Evolutionary conservation across 2,113 vertebrate species (phyloP).

Genomic region (Dicentrarchus labrax): DNA sequence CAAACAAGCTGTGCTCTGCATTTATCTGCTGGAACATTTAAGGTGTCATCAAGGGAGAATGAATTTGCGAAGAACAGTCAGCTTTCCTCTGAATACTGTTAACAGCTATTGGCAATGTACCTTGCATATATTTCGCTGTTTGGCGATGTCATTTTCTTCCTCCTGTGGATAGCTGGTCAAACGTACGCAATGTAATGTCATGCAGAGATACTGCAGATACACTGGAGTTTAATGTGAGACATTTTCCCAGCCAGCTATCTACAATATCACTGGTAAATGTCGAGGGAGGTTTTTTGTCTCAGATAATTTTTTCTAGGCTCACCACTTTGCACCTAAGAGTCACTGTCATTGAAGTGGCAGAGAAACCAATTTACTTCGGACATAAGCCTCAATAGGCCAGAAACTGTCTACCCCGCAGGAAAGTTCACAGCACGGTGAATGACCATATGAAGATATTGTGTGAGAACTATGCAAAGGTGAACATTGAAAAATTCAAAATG

Average conservation of each 20-base stretch:
- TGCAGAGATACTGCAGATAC: neutral
- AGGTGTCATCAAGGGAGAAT: constrained; percentile 23
- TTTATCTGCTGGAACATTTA: constrained; percentile 44
- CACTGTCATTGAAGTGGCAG: constrained; percentile 8
- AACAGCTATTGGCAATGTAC: neutral
- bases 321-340: constrained; percentile 22
- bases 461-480: constrained; percentile 1
- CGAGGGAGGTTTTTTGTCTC: neutral
- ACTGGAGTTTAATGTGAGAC: neutral
- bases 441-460: neutral
- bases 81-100: neutral
- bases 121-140: neutral
- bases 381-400: constrained; percentile 13
- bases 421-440: constrained; percentile 20
- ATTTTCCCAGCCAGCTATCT: neutral
- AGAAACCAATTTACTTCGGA: constrained; percentile 30
- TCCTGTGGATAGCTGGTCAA: neutral
- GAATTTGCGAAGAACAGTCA: constrained; percentile 1
- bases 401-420: constrained; percentile 20
- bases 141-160: neutral
- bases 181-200: neutral
- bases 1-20: constrained; percentile 38
- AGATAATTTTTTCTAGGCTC: neutral
- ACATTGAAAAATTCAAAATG: constrained; percentile 12
- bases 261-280: neutral